Evolutionary conservation across 2,888 invertebrate species (phyloP).

Genomic region (Himalopsyche anomala): DNA sequence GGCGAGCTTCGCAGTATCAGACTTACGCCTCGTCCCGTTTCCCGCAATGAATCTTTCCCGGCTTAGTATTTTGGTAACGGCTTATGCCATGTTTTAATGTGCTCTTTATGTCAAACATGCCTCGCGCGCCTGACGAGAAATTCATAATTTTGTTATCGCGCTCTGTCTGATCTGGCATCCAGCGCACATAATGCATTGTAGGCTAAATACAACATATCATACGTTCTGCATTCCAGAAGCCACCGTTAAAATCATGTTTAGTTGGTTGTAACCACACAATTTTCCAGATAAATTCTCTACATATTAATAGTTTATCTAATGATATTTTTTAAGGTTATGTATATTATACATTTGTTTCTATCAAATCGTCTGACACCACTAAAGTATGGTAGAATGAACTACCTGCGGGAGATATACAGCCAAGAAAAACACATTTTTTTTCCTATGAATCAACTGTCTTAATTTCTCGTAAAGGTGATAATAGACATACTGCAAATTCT

Average conservation of each 20-base stretch:
- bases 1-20: slow-evolving; percentile 54
- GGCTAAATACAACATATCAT: slow-evolving; percentile 4
- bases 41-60: slow-evolving; percentile 59
- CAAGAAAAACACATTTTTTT: too few relatives aligned
- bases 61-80: slow-evolving; percentile 58
- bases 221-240: slow-evolving; percentile 19
- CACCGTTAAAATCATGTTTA: not conserved
- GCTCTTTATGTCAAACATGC: slow-evolving; percentile 49
- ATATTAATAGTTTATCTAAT: too few relatives aligned
- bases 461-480: too few relatives aligned
- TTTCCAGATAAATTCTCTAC: not conserved
- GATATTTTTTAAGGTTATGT: too few relatives aligned
- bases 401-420: too few relatives aligned
- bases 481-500: too few relatives aligned
- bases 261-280: not conserved
- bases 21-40: slow-evolving; percentile 59
- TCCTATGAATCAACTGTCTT: too few relatives aligned
- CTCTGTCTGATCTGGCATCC: slow-evolving; percentile 17
- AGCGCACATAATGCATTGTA: slow-evolving; percentile 26
- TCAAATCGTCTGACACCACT: too few relatives aligned
- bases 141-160: slow-evolving; percentile 36
- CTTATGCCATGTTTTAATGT: slow-evolving; percentile 55
- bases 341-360: too few relatives aligned
- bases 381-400: too few relatives aligned
- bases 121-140: slow-evolving; percentile 24